A percentile compares a stretch with the other conserved stretches of the same genome.
Conservation (phyloP, 2,113 vertebrate genomes). For the Brachyhypopomus gauderio region DNA sequence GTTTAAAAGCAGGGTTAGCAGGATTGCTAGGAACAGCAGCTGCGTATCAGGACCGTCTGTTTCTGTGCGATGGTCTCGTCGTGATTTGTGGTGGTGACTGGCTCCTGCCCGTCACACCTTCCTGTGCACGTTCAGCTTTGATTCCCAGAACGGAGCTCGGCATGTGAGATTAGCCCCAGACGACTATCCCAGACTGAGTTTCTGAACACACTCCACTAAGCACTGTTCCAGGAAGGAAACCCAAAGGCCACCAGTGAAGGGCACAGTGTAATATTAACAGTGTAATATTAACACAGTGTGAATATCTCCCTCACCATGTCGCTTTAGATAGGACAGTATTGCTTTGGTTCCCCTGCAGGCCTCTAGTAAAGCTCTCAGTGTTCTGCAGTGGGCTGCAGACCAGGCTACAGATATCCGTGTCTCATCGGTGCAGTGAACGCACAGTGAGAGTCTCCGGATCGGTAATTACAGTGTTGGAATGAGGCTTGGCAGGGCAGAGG, state of each 20-base stretch:
- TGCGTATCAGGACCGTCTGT: too few relatives aligned
- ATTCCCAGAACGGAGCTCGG: too few relatives aligned
- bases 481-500: not conserved
- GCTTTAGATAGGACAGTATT: not conserved
- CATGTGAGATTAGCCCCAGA: too few relatives aligned
- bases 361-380: not conserved
- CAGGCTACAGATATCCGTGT: not conserved
- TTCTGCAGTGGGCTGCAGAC: constrained; percentile 10
- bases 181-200: too few relatives aligned
- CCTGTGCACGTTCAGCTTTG: too few relatives aligned
- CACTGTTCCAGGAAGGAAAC: too few relatives aligned
- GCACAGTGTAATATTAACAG: not conserved
- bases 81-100: too few relatives aligned
- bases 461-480: constrained; percentile 23
- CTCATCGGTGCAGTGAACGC: not conserved
- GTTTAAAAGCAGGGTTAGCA: too few relatives aligned
- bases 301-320: not conserved
- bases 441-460: not conserved
- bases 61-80: too few relatives aligned
- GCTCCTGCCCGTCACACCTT: too few relatives aligned
- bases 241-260: not conserved
- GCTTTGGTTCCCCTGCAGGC: not conserved
- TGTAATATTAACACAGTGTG: not conserved
- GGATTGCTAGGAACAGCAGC: too few relatives aligned
- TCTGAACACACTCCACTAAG: too few relatives aligned